phyloP scores from a whole-genome alignment of 2,888 invertebrate species.

The Plagodis pulveraria region DNA sequence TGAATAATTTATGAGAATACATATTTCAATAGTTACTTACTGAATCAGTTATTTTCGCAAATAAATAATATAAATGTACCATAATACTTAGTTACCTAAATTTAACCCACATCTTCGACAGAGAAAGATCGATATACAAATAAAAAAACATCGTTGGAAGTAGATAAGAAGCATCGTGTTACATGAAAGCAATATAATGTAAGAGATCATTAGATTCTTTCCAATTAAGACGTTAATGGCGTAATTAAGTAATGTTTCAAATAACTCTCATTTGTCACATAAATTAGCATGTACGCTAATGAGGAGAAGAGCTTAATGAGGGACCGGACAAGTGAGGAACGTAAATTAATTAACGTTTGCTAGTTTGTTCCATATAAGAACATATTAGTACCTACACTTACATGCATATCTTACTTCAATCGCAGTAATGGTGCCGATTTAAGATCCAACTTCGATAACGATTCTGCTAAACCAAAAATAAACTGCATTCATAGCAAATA shows the following conservation, averaged over 20 bases:
- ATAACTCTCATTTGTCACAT: slow-evolving; percentile 7
- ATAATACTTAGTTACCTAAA: no score
- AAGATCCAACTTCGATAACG: slow-evolving; percentile 3
- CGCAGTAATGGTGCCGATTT: background rate
- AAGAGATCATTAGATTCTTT: background rate
- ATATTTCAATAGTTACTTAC: no score
- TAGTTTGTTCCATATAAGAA: slow-evolving; percentile 2
- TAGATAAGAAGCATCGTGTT: no score
- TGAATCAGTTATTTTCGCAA: no score
- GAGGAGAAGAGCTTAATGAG: slow-evolving; percentile 18
- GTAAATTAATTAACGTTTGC: slow-evolving; percentile 10
- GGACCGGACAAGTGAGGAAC: slow-evolving; percentile 16
- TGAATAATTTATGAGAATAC: no score
- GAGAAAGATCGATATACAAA: no score
- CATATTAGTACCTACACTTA: background rate
- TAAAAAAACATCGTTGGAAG: no score
- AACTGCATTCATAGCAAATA: background rate
- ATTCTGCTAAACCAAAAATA: background rate
- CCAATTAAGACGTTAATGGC: background rate
- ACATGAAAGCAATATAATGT: no score
- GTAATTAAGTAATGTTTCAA: slow-evolving; percentile 2
- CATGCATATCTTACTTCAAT: slow-evolving; percentile 7
- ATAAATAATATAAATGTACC: no score
- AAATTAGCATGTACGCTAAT: slow-evolving; percentile 16
- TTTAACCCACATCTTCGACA: no score